Conservation (phyloP, 1,140 invertebrate genomes). For the Drosophila albomicans region DNA sequence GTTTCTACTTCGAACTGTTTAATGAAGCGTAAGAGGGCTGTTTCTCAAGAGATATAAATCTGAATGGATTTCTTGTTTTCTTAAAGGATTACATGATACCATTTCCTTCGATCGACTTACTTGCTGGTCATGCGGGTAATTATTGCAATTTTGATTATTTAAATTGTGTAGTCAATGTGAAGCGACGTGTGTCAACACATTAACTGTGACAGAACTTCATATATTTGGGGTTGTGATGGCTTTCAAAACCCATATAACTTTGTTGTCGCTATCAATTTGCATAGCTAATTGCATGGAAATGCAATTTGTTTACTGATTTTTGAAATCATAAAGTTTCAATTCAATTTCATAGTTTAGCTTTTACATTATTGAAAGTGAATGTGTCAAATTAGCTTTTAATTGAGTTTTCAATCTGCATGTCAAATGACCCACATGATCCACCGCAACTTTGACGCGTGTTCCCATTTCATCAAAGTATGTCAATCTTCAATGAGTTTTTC, state of each 20-base stretch:
- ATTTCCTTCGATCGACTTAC: constrained; percentile 31
- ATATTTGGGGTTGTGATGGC: constrained; percentile 23
- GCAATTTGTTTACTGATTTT: constrained; percentile 30
- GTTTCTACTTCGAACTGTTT: constrained; percentile 44
- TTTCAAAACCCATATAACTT: constrained; percentile 49
- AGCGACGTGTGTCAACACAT: constrained; percentile 47
- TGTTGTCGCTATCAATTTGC: constrained; percentile 66
- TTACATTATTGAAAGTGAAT: constrained; percentile 44
- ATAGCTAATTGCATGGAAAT: constrained; percentile 70
- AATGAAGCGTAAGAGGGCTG: constrained; percentile 53
- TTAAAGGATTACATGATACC: constrained; percentile 67
- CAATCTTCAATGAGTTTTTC: constrained; percentile 47
- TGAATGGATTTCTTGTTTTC: constrained; percentile 40
- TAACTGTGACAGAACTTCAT: constrained; percentile 20
- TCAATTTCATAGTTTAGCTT: constrained; percentile 38
- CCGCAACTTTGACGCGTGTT: constrained; percentile 33
- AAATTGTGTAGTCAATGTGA: background rate
- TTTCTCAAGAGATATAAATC: constrained; percentile 43
- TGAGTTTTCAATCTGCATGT: constrained; percentile 79
- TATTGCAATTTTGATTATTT: constrained; percentile 48
- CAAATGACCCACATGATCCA: constrained; percentile 72
- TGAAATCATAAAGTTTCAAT: constrained; percentile 45
- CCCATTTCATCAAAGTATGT: constrained; percentile 44
- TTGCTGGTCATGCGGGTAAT: constrained; percentile 67
- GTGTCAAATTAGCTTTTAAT: constrained; percentile 76